Conservation (phyloP, 2,797 vertebrate species). For the Enteromius paludinosus region DNA sequence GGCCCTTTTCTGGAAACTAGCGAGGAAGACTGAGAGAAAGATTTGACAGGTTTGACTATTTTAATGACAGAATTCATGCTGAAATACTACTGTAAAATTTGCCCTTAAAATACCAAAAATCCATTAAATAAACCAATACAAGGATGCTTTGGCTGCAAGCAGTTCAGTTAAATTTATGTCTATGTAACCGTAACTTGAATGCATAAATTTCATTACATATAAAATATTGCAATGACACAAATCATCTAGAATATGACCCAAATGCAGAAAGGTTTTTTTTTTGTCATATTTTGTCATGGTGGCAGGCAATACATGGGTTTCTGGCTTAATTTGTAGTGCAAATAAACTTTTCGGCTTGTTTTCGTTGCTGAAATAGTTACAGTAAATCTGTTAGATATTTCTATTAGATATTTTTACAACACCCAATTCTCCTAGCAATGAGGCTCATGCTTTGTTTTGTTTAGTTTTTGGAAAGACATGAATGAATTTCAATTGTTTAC, state of each 20-base stretch:
- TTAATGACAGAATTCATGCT: neutral
- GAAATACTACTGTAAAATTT: neutral
- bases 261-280: neutral
- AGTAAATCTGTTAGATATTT: neutral
- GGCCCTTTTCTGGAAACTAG: neutral
- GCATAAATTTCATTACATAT: too few relatives aligned
- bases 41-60: neutral
- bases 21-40: neutral
- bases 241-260: neutral
- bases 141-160: neutral
- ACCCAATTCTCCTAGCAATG: neutral
- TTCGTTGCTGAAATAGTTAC: neutral
- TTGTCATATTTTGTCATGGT: neutral
- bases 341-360: neutral
- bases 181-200: too few relatives aligned
- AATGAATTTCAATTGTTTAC: neutral
- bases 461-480: neutral
- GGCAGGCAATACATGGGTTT: neutral
- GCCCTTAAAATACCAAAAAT: neutral
- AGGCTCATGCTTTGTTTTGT: too few relatives aligned
- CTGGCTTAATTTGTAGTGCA: neutral
- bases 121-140: neutral
- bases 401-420: too few relatives aligned
- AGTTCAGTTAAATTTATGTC: neutral
- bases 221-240: too few relatives aligned